Conservation (phyloP, 2,113 vertebrate genomes). For the Cyanocitta stelleri region DNA sequence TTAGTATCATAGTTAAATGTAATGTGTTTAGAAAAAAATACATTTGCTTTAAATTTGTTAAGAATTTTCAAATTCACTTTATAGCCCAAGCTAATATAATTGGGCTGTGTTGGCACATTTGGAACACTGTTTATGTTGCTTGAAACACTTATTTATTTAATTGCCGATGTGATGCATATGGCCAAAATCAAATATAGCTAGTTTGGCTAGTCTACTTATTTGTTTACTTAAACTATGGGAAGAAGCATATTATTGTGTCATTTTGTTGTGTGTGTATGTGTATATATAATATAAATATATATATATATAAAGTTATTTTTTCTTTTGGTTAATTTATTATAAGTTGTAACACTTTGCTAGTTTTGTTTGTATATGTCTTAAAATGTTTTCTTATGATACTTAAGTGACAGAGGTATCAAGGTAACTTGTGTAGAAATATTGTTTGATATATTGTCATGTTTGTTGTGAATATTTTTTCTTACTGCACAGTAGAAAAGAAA, state of each 20-base stretch:
- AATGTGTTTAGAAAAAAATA: constrained; percentile 93
- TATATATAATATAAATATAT: constrained; percentile 94
- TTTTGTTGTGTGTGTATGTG: constrained; percentile 97
- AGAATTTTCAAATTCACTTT: constrained; percentile 83
- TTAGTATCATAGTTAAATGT: constrained; percentile 99
- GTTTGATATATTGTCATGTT: constrained; percentile 99
- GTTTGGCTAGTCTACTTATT: constrained; percentile 99
- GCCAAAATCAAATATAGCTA: constrained; percentile 99
- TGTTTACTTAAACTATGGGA: constrained; percentile 97
- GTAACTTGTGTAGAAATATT: constrained; percentile 99
- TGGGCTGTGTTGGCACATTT: constrained; percentile 86
- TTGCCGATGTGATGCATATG: constrained; percentile 98
- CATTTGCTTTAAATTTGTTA: constrained; percentile 97
- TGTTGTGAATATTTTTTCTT: constrained; percentile 96
- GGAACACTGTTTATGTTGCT: constrained; percentile 93
- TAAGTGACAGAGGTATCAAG: constrained; percentile 90
- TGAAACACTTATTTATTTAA: constrained; percentile 91
- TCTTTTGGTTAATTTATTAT: constrained; percentile 99
- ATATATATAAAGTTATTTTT: constrained; percentile 99
- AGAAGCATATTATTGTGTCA: constrained; percentile 99
- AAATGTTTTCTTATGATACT: constrained; percentile 99
- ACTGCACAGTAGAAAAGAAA: constrained; percentile 85
- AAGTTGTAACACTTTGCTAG: constrained; percentile 97
- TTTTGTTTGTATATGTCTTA: constrained; percentile 99
- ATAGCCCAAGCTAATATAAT: constrained; percentile 82